Conservation (phyloP, 2,888 invertebrate genomes). For the Athalia circularis region DNA sequence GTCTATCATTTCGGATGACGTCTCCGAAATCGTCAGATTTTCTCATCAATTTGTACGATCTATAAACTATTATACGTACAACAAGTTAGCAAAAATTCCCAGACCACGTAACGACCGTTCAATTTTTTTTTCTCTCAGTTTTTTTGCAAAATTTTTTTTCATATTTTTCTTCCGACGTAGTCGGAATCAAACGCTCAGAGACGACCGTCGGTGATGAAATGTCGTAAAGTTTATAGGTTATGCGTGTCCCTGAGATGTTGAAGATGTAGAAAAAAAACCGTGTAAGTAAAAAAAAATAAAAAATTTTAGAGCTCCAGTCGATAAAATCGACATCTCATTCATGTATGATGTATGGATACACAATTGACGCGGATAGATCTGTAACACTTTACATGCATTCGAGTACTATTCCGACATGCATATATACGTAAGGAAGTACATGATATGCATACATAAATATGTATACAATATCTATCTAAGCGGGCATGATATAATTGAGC, state of each 20-base stretch:
- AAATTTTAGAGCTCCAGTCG: conserved; percentile 9
- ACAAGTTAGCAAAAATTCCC: not conserved
- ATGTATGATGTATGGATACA: not conserved
- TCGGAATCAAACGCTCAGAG: no score
- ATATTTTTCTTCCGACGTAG: no score
- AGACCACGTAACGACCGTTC: not conserved
- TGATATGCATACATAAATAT: not conserved
- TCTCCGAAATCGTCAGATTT: no score
- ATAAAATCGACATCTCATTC: conserved; percentile 10
- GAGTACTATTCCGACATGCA: not conserved
- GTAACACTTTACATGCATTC: not conserved
- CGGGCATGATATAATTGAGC: conserved; percentile 46
- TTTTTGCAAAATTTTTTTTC: not conserved
- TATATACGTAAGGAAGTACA: not conserved
- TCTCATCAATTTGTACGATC: no score
- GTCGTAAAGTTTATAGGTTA: conserved; percentile 17
- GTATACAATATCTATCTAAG: conserved; percentile 11
- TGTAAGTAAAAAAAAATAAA: not conserved
- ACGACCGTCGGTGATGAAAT: not conserved
- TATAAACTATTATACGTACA: not conserved
- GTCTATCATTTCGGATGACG: no score
- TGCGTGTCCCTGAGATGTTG: not conserved
- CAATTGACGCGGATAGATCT: not conserved
- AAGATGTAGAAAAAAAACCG: not conserved
- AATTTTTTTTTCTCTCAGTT: not conserved